phyloP scores from a whole-genome alignment of 1,140 invertebrate species.

The Ruditapes philippinarum region DNA sequence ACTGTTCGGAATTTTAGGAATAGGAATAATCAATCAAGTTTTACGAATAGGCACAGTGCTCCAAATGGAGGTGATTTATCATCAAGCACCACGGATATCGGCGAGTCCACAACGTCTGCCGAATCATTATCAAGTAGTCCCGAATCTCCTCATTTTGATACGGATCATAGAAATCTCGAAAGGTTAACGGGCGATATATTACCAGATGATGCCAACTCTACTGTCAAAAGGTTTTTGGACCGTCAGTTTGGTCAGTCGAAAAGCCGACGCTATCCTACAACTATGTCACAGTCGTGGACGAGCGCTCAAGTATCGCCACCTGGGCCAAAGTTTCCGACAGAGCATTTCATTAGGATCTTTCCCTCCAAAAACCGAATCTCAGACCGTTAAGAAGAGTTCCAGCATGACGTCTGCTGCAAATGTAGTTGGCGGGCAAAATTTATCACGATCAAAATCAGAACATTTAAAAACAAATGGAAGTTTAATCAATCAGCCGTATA shows the following conservation, averaged over 20 bases:
- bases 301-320: conserved; percentile 23
- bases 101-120: conserved; percentile 52
- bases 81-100: conserved; percentile 58
- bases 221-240: conserved; percentile 45
- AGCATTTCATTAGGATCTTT: conserved; percentile 55
- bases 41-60: background rate
- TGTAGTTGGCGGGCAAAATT: background rate
- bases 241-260: conserved; percentile 57
- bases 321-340: conserved; percentile 42
- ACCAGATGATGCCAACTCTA: conserved; percentile 51
- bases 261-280: conserved; percentile 49
- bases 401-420: background rate
- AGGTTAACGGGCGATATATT: background rate
- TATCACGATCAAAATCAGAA: conserved; percentile 58
- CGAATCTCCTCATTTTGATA: conserved; percentile 11
- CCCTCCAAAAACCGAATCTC: conserved; percentile 6
- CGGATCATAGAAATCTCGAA: background rate
- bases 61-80: conserved; percentile 4
- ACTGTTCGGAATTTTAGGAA: conserved; percentile 40
- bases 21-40: background rate
- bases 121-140: conserved; percentile 57
- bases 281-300: conserved; percentile 63
- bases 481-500: conserved; percentile 59
- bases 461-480: conserved; percentile 66
- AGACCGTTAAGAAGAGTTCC: background rate